A percentile compares a stretch with the other conserved stretches of the same genome.
These are phyloP conservation scores for Melanophora roralis DNA, from an alignment of 2,888 invertebrate species.

Conservation along the genomic window DNA sequence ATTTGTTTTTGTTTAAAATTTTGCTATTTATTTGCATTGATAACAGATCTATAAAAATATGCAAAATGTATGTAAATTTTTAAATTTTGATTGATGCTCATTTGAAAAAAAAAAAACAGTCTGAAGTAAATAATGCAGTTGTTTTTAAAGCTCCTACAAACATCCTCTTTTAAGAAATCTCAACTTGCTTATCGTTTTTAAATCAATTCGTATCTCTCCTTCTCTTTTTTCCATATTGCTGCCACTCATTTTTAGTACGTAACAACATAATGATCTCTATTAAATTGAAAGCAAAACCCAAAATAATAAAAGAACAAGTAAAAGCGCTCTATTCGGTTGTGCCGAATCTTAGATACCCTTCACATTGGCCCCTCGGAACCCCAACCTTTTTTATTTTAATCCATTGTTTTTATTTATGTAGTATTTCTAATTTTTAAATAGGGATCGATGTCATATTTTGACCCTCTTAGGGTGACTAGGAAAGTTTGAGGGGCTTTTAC, in stretches of 20 bases:
- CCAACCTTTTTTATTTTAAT: no score
- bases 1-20: no score
- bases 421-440: no score
- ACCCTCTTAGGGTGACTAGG: no score
- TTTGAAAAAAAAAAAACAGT: conserved; percentile 35
- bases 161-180: neutral
- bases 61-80: neutral
- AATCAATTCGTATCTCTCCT: neutral
- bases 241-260: conserved; percentile 17
- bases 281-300: neutral
- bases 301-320: no score
- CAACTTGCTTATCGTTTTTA: conserved; percentile 14
- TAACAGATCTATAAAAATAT: neutral
- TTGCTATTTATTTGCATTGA: neutral
- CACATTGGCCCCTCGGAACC: no score
- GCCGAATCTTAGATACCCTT: no score
- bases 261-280: conserved; percentile 24
- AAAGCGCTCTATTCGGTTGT: no score
- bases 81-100: neutral
- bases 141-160: neutral
- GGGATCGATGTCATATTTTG: no score
- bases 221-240: neutral
- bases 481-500: no score
- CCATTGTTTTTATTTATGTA: no score
- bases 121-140: conserved; percentile 11